phyloP scores from a whole-genome alignment of 2,113 vertebrate species.

The Ploceus nigricollis region DNA sequence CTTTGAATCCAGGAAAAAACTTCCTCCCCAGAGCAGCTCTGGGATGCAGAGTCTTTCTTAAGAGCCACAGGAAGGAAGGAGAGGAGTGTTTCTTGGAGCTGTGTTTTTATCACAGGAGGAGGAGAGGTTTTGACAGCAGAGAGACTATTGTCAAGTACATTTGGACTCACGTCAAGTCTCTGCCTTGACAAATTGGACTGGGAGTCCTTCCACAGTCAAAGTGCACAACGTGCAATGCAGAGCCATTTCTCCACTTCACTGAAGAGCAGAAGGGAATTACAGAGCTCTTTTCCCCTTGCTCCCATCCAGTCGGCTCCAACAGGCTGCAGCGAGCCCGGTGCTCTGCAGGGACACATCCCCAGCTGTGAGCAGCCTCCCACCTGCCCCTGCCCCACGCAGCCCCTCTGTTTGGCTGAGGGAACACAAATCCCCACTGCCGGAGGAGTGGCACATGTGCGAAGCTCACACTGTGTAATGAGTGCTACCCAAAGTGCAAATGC shows the following conservation, averaged over 20 bases:
- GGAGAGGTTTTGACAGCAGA: slow-evolving; percentile 39
- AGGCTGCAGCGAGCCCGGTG: neutral
- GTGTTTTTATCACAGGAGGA: slow-evolving; percentile 24
- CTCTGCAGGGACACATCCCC: neutral
- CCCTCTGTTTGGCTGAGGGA: neutral
- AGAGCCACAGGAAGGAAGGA: slow-evolving; percentile 19
- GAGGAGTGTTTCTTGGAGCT: neutral
- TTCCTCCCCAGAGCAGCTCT: neutral
- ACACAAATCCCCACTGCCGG: neutral
- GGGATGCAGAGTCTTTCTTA: neutral
- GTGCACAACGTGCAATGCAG: neutral
- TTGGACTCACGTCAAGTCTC: neutral
- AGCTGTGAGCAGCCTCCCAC: neutral
- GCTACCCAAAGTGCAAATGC: neutral
- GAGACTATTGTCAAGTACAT: slow-evolving; percentile 20
- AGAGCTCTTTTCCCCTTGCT: neutral
- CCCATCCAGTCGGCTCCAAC: neutral
- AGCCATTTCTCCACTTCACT: neutral
- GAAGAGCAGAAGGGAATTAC: neutral
- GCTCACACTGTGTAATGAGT: slow-evolving; percentile 22
- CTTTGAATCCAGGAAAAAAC: neutral
- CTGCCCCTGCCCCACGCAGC: neutral
- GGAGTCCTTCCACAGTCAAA: neutral
- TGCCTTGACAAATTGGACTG: slow-evolving; percentile 26
- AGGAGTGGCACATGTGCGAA: neutral